These are phyloP conservation scores for Dicaeum eximium DNA, from an alignment of 2,113 vertebrate species.

Conservation along the genomic window DNA sequence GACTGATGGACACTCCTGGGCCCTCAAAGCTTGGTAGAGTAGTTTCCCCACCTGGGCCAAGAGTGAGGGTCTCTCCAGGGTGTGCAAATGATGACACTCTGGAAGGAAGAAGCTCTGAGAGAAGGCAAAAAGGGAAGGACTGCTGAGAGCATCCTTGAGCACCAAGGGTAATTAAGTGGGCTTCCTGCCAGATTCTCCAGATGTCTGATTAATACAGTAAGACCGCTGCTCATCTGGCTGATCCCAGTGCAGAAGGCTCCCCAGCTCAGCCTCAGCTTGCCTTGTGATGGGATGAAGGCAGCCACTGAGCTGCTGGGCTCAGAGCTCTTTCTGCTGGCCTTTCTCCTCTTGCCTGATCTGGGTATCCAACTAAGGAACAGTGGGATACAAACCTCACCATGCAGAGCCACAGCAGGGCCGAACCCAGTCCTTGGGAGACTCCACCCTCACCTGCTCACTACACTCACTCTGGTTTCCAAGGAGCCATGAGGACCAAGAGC, in stretches of 20 bases:
- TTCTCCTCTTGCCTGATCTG: neutral
- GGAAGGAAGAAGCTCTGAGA: neutral
- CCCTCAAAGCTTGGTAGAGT: neutral
- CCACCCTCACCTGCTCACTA: neutral
- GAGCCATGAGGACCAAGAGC: neutral
- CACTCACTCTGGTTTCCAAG: neutral
- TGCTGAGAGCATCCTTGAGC: neutral
- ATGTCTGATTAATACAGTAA: conserved; percentile 52
- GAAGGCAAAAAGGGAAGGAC: neutral
- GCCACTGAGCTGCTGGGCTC: neutral
- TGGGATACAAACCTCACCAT: neutral
- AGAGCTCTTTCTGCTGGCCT: neutral
- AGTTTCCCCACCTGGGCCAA: neutral
- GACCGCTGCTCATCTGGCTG: neutral
- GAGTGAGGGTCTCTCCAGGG: neutral
- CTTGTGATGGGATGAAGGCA: neutral
- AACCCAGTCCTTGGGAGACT: neutral
- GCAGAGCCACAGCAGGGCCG: neutral
- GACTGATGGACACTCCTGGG: neutral
- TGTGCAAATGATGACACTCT: neutral
- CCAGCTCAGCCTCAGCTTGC: neutral
- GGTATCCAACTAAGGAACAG: neutral
- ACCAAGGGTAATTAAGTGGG: conserved; percentile 9
- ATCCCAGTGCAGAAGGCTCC: neutral
- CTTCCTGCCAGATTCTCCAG: conserved; percentile 27